Conservation (phyloP, 2,888 invertebrate species). For the Leptinotarsa rubiginosa region DNA sequence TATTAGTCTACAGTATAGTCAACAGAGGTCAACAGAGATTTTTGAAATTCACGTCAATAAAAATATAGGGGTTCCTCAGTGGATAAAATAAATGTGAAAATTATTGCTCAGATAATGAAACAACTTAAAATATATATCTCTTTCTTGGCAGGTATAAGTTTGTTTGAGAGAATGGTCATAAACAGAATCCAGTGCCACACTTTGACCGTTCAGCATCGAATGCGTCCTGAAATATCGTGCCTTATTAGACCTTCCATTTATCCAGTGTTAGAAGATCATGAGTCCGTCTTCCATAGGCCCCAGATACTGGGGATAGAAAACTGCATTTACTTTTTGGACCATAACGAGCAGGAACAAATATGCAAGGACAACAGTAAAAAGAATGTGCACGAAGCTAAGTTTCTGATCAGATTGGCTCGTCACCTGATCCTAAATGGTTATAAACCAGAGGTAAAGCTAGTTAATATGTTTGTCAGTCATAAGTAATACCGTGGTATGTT, state of each 20-base stretch:
- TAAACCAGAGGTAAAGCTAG: conserved; percentile 32
- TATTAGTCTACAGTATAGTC: too few relatives aligned
- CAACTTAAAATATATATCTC: too few relatives aligned
- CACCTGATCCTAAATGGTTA: conserved; percentile 75
- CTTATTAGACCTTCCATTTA: conserved; percentile 78
- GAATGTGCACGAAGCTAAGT: conserved; percentile 75
- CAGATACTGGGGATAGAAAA: conserved; percentile 72
- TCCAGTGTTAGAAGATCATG: conserved; percentile 71
- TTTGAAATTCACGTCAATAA: too few relatives aligned
- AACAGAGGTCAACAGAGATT: too few relatives aligned
- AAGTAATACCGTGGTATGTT: too few relatives aligned
- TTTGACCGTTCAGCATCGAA: conserved; percentile 78
- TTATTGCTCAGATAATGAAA: too few relatives aligned
- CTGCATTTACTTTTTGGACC: conserved; percentile 78
- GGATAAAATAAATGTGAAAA: too few relatives aligned
- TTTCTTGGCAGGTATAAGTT: conserved; percentile 71
- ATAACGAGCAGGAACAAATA: conserved; percentile 70
- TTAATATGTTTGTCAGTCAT: too few relatives aligned
- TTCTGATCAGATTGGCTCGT: conserved; percentile 72
- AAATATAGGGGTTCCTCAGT: too few relatives aligned
- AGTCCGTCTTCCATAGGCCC: conserved; percentile 70
- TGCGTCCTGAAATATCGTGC: conserved; percentile 76
- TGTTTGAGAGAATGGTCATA: conserved; percentile 84
- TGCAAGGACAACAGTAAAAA: conserved; percentile 72
- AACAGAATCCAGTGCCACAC: conserved; percentile 64